These are phyloP conservation scores for Lucinisca nassula DNA, from an alignment of 2,888 invertebrate species.

Conservation along the genomic window DNA sequence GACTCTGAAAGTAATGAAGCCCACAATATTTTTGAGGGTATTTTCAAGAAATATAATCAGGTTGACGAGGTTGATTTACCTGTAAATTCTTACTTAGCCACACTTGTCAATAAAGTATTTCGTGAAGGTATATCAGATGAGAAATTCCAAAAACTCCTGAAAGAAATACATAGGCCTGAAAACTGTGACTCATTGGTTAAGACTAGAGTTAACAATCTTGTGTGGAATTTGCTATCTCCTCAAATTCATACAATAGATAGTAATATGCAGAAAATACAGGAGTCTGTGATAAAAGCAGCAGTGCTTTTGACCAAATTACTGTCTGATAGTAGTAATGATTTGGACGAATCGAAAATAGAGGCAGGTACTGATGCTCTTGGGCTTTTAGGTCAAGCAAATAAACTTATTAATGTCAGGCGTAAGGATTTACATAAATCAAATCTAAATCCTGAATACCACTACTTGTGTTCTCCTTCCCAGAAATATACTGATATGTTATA, in stretches of 20 bases:
- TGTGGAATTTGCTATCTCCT: conserved; percentile 33
- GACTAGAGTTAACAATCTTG: conserved; percentile 38
- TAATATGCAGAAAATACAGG: too few relatives aligned
- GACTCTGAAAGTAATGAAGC: too few relatives aligned
- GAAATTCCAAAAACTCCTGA: neutral
- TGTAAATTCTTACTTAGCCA: conserved; percentile 10
- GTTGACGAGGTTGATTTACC: conserved; percentile 26
- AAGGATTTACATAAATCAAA: conserved; percentile 36
- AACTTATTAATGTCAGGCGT: conserved; percentile 31
- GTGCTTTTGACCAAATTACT: conserved; percentile 23
- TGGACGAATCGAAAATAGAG: neutral
- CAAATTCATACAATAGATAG: too few relatives aligned
- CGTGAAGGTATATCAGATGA: conserved; percentile 29
- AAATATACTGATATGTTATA: conserved; percentile 44
- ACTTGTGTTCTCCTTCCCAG: conserved; percentile 26
- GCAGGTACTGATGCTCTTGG: neutral
- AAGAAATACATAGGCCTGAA: conserved; percentile 36
- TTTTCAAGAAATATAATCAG: too few relatives aligned
- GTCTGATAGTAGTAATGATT: neutral
- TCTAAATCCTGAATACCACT: conserved; percentile 36
- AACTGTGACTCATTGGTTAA: conserved; percentile 44
- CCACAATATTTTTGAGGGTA: too few relatives aligned
- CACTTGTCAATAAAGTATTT: conserved; percentile 24
- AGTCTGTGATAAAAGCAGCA: conserved; percentile 38
- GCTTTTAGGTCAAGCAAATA: conserved; percentile 19